These are phyloP conservation scores for Crematogaster levior DNA, from an alignment of 2,888 invertebrate species.

Conservation along the genomic window DNA sequence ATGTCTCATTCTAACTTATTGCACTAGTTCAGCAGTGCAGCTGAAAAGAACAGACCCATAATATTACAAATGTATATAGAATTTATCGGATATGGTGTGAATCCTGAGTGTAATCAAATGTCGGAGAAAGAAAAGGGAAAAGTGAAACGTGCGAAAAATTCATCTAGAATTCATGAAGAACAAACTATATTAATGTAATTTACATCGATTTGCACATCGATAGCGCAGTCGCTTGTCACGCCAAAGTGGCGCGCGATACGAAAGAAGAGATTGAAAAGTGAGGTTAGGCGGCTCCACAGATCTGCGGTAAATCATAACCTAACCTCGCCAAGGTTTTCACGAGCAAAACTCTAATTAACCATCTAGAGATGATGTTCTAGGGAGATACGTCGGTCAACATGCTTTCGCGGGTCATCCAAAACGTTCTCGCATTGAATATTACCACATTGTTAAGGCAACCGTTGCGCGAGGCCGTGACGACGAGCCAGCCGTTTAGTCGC, in stretches of 20 bases:
- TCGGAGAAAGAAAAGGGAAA: too few species aligned
- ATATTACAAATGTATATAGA: too few species aligned
- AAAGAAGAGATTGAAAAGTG: neutral
- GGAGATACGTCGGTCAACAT: neutral
- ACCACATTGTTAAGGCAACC: neutral
- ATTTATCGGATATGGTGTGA: too few species aligned
- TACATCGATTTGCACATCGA: too few species aligned
- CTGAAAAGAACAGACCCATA: too few species aligned
- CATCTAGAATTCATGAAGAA: too few species aligned
- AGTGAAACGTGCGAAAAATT: too few species aligned
- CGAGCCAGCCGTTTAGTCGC: neutral
- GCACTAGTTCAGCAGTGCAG: too few species aligned
- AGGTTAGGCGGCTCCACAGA: neutral
- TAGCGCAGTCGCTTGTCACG: too few species aligned
- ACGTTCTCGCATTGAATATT: neutral
- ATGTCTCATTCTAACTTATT: too few species aligned
- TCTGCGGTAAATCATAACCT: neutral
- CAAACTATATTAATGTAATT: too few species aligned
- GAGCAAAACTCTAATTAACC: neutral
- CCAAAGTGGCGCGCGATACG: neutral
- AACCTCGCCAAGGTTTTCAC: neutral
- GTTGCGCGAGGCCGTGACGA: neutral
- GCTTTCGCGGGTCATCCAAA: constrained; percentile 3
- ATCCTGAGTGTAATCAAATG: too few species aligned
- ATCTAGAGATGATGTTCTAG: neutral